Evolutionary conservation across 2,888 invertebrate genomes (phyloP).

Genomic region (Anticlea derivata): DNA sequence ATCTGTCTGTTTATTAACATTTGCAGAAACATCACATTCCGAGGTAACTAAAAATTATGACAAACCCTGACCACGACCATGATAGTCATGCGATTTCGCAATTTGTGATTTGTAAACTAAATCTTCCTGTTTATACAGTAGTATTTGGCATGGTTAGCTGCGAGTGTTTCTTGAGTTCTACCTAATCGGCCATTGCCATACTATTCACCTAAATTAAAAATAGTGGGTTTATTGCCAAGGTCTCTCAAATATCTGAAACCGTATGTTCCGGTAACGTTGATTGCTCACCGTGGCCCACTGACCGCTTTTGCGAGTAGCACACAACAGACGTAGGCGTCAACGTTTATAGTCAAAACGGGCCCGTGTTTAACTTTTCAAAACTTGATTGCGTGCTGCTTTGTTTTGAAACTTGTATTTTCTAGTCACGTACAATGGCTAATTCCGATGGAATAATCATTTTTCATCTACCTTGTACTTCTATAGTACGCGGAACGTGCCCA

Average conservation of each 20-base stretch:
- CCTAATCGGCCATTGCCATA: slow-evolving; percentile 22
- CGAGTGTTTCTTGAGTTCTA: slow-evolving; percentile 10
- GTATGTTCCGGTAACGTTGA: slow-evolving; percentile 71
- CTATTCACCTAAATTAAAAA: slow-evolving; percentile 23
- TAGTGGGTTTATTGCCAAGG: slow-evolving; percentile 52
- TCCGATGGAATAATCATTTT: slow-evolving; percentile 19
- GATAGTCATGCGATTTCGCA: slow-evolving; percentile 30
- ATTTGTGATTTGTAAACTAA: slow-evolving; percentile 12
- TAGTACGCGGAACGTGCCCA: slow-evolving; percentile 10
- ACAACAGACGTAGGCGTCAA: slow-evolving; percentile 61
- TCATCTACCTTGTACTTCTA: slow-evolving; percentile 15
- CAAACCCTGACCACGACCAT: slow-evolving; percentile 31
- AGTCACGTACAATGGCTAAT: slow-evolving; percentile 19
- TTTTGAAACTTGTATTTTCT: slow-evolving; percentile 27
- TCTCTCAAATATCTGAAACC: slow-evolving; percentile 46
- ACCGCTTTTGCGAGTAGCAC: slow-evolving; percentile 68
- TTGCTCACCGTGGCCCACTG: slow-evolving; percentile 75
- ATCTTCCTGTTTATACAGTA: not conserved
- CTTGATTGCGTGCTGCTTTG: slow-evolving; percentile 32
- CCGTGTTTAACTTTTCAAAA: slow-evolving; percentile 30
- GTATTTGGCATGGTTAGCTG: slow-evolving; percentile 1
- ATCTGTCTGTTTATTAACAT: not conserved
- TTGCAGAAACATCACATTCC: slow-evolving; percentile 14
- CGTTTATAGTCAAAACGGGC: slow-evolving; percentile 52
- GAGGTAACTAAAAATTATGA: slow-evolving; percentile 23